phyloP scores from a whole-genome alignment of 2,888 invertebrate genomes.

The Iphiclides podalirius region DNA sequence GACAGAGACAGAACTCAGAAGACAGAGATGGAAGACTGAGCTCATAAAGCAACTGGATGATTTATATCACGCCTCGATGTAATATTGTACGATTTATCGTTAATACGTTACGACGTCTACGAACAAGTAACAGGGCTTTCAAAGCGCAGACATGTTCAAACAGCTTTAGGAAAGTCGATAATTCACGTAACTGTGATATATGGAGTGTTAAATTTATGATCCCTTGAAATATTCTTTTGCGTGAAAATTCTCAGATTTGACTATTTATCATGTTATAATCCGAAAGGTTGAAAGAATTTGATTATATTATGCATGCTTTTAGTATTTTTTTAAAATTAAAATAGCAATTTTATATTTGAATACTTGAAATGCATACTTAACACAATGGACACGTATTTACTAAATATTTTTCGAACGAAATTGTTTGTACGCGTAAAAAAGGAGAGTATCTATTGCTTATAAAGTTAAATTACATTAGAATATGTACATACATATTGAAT shows the following conservation, averaged over 20 bases:
- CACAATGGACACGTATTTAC: too few species aligned
- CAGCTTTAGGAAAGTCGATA: neutral
- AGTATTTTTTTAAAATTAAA: too few species aligned
- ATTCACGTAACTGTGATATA: neutral
- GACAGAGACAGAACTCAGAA: neutral
- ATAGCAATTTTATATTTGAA: too few species aligned
- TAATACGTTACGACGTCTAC: slow-evolving; percentile 3
- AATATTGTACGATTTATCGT: slow-evolving; percentile 16
- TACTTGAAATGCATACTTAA: too few species aligned
- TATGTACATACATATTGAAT: too few species aligned
- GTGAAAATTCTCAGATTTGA: neutral
- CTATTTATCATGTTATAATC: too few species aligned
- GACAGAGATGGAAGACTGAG: slow-evolving; percentile 13
- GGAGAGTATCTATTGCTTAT: too few species aligned
- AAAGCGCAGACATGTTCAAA: slow-evolving; percentile 3
- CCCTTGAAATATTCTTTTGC: neutral
- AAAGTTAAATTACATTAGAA: too few species aligned
- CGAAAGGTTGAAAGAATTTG: too few species aligned
- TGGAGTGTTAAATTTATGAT: neutral
- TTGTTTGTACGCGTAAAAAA: too few species aligned
- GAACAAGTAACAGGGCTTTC: slow-evolving; percentile 10
- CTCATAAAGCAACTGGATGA: slow-evolving; percentile 10
- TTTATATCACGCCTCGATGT: slow-evolving; percentile 12
- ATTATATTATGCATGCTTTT: too few species aligned
- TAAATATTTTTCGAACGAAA: too few species aligned